These are phyloP conservation scores for Bryconaethiops microstoma DNA, from an alignment of 2,797 vertebrate genomes.

Conservation along the genomic window DNA sequence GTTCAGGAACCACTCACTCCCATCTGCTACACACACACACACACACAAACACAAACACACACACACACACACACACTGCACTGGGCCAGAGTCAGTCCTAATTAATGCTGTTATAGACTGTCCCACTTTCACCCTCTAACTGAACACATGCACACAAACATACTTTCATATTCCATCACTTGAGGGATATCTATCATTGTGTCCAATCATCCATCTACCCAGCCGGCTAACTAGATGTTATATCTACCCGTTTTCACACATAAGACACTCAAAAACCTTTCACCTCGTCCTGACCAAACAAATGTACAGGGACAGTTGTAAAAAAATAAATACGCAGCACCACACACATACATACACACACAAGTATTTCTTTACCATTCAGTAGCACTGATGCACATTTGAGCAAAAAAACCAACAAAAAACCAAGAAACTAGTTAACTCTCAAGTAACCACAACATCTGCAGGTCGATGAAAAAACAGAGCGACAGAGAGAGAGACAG, in stretches of 20 bases:
- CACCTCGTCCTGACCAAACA: no score
- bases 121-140: conserved; percentile 68
- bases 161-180: conserved; percentile 2
- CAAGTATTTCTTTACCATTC: no score
- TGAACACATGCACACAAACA: conserved; percentile 48
- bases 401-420: no score
- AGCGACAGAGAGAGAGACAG: conserved; percentile 29
- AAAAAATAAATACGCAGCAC: no score
- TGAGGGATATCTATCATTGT: background rate
- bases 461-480: no score
- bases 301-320: no score
- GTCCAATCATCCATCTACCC: conserved; percentile 44
- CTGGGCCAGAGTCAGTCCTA: conserved; percentile 75
- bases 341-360: no score
- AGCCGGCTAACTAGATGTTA: background rate
- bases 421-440: no score
- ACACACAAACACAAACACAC: conserved; percentile 9
- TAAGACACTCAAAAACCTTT: no score
- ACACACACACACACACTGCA: conserved; percentile 65
- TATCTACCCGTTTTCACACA: no score
- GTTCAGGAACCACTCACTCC: conserved; percentile 63
- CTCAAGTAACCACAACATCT: no score
- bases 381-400: no score
- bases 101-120: conserved; percentile 79
- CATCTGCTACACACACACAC: conserved; percentile 66